phyloP scores from a whole-genome alignment of 2,888 invertebrate genomes.

The Ophion slaviceki region DNA sequence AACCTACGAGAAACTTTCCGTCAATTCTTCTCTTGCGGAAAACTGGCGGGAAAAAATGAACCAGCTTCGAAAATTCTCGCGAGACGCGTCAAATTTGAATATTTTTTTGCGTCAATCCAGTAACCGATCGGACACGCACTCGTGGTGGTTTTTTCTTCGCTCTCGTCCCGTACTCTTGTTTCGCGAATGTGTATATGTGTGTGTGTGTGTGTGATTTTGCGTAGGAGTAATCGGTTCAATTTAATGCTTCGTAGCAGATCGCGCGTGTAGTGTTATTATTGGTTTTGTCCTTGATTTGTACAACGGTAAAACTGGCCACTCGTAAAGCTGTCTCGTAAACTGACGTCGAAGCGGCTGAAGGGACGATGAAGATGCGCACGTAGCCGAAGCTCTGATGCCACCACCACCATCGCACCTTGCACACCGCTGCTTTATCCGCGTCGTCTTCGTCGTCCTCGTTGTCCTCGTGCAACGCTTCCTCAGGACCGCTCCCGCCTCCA shows the following conservation, averaged over 20 bases:
- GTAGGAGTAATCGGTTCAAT: background rate
- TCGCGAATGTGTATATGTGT: background rate
- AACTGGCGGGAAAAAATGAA: background rate
- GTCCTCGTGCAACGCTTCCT: constrained; percentile 68
- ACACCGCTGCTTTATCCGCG: constrained; percentile 56
- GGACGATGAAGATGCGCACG: constrained; percentile 65
- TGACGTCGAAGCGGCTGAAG: constrained; percentile 78
- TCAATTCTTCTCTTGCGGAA: background rate
- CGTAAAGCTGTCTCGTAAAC: constrained; percentile 80
- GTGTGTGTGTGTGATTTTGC: constrained; percentile 7
- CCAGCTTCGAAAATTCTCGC: background rate
- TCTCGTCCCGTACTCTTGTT: constrained; percentile 10
- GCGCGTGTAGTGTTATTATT: constrained; percentile 64
- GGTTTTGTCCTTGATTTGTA: constrained; percentile 82
- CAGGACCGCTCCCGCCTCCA: constrained; percentile 80
- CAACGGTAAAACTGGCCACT: constrained; percentile 80
- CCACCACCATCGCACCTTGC: constrained; percentile 61
- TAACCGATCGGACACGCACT: background rate
- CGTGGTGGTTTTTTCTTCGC: constrained; percentile 1
- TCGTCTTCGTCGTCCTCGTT: constrained; percentile 65
- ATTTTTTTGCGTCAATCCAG: background rate
- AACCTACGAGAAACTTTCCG: background rate
- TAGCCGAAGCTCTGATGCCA: constrained; percentile 51
- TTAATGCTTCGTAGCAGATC: constrained; percentile 36
- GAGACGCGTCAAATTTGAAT: background rate